Percentiles rank a stretch among this genome's conserved stretches.
phyloP scores from a whole-genome alignment of 2,113 vertebrate genomes.

The Cynopterus brachyotis region DNA sequence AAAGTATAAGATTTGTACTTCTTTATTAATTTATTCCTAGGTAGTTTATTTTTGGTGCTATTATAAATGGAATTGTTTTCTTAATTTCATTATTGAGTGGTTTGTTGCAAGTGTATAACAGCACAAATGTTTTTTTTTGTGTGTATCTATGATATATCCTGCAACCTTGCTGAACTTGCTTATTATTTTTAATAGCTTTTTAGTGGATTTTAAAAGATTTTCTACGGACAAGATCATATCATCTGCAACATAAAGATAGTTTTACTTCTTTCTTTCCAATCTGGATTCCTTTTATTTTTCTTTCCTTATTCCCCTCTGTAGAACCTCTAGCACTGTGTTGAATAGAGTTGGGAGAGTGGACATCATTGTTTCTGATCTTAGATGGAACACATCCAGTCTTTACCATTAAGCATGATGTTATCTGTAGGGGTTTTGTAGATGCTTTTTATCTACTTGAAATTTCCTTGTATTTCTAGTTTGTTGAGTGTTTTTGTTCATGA shows the following conservation, averaged over 20 bases:
- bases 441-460: not conserved
- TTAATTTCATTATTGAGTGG: not conserved
- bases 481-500: not conserved
- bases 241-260: not conserved
- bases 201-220: not conserved
- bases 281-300: not conserved
- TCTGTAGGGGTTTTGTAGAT: not conserved
- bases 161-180: not conserved
- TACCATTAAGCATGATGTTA: not conserved
- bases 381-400: not conserved
- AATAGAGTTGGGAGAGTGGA: not conserved
- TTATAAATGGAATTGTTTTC: not conserved
- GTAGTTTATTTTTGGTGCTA: slow-evolving; percentile 4
- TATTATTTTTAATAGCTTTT: not conserved
- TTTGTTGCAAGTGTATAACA: not conserved
- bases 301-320: not conserved
- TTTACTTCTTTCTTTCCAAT: not conserved
- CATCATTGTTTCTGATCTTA: not conserved
- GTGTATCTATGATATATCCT: not conserved
- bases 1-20: not conserved
- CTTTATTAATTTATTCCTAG: not conserved
- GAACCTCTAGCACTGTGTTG: not conserved
- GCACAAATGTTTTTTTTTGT: not conserved
- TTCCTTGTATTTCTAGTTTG: not conserved
- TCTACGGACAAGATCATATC: not conserved